Conservation (phyloP, 2,888 invertebrate genomes). For the Andrena bicolor region DNA sequence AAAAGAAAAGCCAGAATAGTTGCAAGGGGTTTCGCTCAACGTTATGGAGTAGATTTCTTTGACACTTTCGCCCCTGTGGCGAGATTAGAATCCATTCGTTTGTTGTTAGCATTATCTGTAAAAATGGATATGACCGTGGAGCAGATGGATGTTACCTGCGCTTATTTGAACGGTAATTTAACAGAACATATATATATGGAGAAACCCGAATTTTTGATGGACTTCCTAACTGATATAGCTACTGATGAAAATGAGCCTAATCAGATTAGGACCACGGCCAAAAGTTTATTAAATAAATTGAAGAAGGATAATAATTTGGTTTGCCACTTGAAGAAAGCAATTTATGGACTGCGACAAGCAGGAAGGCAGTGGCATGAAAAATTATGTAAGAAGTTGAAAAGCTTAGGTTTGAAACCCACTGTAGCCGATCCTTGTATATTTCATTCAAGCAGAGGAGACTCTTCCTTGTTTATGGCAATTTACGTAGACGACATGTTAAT, state of each 20-base stretch:
- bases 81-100: conserved; percentile 1
- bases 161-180: conserved; percentile 34
- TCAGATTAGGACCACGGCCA: conserved; percentile 14
- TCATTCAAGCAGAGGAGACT: neutral
- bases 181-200: conserved; percentile 35
- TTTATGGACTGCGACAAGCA: conserved; percentile 59
- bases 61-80: conserved; percentile 38
- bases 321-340: conserved; percentile 48
- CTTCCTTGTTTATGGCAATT: neutral
- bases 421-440: conserved; percentile 56
- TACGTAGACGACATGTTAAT: conserved; percentile 42
- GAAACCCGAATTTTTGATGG: conserved; percentile 22
- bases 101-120: conserved; percentile 14
- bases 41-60: conserved; percentile 22
- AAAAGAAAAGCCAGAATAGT: conserved; percentile 31
- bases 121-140: conserved; percentile 9
- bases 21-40: conserved; percentile 21
- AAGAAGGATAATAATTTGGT: conserved; percentile 16
- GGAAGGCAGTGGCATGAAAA: conserved; percentile 51
- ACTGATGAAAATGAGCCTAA: conserved; percentile 1
- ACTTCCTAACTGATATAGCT: conserved; percentile 16
- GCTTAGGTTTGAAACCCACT: conserved; percentile 34
- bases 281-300: neutral
- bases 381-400: conserved; percentile 21
- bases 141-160: conserved; percentile 31